Percentiles rank a stretch among this genome's conserved stretches.
Evolutionary conservation across 2,797 vertebrate species (phyloP).

Genomic region (Tauraco hartlaubi): DNA sequence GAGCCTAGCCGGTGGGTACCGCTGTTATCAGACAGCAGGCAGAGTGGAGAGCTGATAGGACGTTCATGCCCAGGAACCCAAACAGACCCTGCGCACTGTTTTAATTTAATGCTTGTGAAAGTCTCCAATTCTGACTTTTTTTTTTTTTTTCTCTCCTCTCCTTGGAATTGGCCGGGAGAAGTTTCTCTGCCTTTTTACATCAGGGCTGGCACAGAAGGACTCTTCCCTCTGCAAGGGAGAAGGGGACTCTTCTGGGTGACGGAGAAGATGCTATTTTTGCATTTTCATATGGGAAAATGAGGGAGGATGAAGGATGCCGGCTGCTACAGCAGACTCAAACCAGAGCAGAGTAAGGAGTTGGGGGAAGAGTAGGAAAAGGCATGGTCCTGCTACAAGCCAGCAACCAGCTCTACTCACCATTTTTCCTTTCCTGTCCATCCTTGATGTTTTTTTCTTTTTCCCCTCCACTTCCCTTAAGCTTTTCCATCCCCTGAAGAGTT

Average conservation of each 20-base stretch:
- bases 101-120: not conserved
- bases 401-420: not conserved
- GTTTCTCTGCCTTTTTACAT: not conserved
- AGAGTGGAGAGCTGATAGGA: not conserved
- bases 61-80: not conserved
- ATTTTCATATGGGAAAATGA: not conserved
- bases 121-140: not conserved
- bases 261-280: not conserved
- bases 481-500: not conserved
- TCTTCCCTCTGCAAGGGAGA: not conserved
- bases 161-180: not conserved
- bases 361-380: not conserved
- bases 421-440: not conserved
- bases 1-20: not conserved
- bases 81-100: not conserved
- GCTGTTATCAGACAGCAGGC: constrained; percentile 39
- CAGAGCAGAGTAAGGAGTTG: not conserved
- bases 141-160: not conserved
- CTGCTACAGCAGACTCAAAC: not conserved
- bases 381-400: not conserved
- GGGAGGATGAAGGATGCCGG: not conserved
- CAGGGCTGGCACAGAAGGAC: not conserved
- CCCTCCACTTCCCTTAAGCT: not conserved
- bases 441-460: not conserved
- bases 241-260: not conserved